Percentiles rank a stretch among this genome's conserved stretches.
These are phyloP conservation scores for Apostichopus japonicus DNA, from an alignment of 35 echinoderm and acorn worm species.

Conservation along the genomic window DNA sequence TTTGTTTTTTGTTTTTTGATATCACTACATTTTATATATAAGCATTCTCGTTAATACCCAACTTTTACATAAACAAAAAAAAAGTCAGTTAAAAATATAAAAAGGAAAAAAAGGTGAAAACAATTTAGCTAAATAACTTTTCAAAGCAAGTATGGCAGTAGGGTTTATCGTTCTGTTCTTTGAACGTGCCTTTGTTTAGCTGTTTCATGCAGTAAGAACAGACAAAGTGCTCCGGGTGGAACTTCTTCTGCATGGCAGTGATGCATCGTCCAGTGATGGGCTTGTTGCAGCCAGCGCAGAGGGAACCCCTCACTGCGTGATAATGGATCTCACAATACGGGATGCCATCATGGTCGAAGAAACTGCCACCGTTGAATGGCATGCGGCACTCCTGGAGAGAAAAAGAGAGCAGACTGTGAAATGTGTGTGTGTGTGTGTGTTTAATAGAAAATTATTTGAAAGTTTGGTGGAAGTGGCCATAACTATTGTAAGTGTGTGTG, in stretches of 20 bases:
- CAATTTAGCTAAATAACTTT: constrained; percentile 78
- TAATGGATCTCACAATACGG: constrained; percentile 99
- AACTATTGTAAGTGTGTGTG: too few species aligned
- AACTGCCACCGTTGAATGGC: constrained; percentile 94
- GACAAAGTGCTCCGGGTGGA: constrained; percentile 98
- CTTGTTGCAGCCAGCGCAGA: constrained; percentile 91
- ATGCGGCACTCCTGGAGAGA: constrained; percentile 80
- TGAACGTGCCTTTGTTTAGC: constrained; percentile 98
- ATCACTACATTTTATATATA: too few species aligned
- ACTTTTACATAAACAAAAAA: background rate
- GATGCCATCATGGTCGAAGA: constrained; percentile 93
- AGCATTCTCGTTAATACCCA: too few species aligned
- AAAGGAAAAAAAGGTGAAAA: constrained; percentile 7
- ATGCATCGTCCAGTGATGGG: constrained; percentile 96
- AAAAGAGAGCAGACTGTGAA: background rate
- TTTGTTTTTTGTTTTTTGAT: too few species aligned
- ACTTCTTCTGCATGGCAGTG: constrained; percentile 97
- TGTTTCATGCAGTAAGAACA: constrained; percentile 98
- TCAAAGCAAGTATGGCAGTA: constrained; percentile 96
- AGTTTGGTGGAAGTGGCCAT: too few species aligned
- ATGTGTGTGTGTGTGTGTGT: background rate
- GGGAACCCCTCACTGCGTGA: constrained; percentile 88
- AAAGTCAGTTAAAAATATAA: background rate
- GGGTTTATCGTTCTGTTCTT: constrained; percentile 98
- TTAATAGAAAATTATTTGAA: too few species aligned